Conservation (phyloP, 2,797 vertebrate species). For the Pipistrellus pipistrellus region DNA sequence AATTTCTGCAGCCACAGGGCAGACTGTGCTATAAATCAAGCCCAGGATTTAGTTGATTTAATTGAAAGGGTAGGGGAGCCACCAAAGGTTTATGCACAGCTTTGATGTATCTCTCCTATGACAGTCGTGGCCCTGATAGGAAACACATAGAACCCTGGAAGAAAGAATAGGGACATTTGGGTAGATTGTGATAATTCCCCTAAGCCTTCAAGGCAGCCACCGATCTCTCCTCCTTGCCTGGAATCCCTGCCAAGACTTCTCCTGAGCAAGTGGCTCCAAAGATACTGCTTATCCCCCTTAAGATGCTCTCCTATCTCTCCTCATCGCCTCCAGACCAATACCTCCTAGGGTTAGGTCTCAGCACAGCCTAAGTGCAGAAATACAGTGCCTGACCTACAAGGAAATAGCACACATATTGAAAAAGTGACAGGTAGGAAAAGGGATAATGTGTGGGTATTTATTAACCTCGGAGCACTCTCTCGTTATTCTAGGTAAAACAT, state of each 20-base stretch:
- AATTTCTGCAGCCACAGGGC: not conserved
- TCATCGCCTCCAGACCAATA: not conserved
- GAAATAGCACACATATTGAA: not conserved
- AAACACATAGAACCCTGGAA: not conserved
- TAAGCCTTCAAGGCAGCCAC: not conserved
- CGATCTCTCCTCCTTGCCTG: not conserved
- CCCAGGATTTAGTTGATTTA: not conserved
- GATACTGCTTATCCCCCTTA: not conserved
- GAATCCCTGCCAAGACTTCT: not conserved
- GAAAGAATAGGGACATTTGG: not conserved
- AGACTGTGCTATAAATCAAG: not conserved
- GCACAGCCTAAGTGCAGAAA: not conserved
- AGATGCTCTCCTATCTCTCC: not conserved
- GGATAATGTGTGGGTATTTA: not conserved
- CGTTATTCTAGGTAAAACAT: not conserved
- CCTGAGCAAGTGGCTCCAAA: not conserved
- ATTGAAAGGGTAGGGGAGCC: not conserved
- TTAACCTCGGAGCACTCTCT: not conserved
- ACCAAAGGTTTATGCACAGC: not conserved
- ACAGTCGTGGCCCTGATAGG: not conserved
- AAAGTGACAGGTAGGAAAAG: not conserved
- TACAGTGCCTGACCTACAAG: not conserved
- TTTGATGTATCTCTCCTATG: not conserved
- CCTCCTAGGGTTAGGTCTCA: not conserved
- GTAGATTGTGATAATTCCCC: not conserved